Percentiles rank a stretch among this genome's conserved stretches.
These are phyloP conservation scores for Machaerirhynchus nigripectus DNA, from an alignment of 2,113 vertebrate species.

Conservation along the genomic window DNA sequence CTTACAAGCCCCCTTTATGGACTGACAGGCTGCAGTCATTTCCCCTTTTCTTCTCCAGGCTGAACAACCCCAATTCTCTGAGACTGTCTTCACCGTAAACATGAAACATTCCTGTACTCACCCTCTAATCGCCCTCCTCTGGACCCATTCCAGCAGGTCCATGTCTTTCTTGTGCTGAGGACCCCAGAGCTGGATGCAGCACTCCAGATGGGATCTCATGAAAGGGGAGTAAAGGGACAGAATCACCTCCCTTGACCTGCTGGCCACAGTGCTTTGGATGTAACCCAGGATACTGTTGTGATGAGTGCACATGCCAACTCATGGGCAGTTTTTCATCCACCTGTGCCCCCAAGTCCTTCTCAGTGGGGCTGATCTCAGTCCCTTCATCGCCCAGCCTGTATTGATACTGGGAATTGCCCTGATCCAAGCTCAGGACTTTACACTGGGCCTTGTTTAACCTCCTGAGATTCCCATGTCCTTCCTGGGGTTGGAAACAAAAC, in stretches of 20 bases:
- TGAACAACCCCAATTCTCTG: not conserved
- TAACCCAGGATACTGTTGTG: not conserved
- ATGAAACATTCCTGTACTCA: not conserved
- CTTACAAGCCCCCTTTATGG: not conserved
- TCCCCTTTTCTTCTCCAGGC: not conserved
- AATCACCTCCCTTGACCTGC: not conserved
- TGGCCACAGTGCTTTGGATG: not conserved
- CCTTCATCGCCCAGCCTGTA: not conserved
- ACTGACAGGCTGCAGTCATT: not conserved
- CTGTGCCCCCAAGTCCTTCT: not conserved
- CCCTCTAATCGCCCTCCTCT: rapidly evolving
- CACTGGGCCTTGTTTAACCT: not conserved
- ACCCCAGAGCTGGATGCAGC: not conserved
- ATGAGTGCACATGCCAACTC: rapidly evolving
- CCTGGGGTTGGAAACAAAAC: not conserved
- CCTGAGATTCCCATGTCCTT: not conserved
- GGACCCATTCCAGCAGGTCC: not conserved
- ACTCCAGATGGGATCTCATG: not conserved
- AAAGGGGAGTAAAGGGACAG: not conserved
- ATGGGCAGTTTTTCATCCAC: not conserved
- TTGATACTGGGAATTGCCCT: not conserved
- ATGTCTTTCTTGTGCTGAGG: not conserved
- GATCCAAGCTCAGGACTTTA: not conserved
- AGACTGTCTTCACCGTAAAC: not conserved
- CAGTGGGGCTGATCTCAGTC: not conserved